These are phyloP conservation scores for Champsocephalus esox DNA, from an alignment of 2,797 vertebrate genomes.

Conservation along the genomic window DNA sequence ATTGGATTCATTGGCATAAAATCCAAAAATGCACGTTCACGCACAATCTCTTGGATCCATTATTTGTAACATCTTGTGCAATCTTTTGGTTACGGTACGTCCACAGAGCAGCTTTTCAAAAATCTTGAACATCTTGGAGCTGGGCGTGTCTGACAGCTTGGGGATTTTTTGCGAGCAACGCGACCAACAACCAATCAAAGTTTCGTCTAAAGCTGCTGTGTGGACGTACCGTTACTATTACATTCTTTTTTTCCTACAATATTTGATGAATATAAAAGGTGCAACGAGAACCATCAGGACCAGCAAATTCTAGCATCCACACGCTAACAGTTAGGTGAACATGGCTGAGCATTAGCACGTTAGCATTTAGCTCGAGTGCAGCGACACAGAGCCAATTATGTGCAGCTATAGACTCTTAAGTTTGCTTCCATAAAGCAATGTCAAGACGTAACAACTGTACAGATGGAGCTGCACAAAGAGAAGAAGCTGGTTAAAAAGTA, in stretches of 20 bases:
- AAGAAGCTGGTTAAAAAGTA: neutral
- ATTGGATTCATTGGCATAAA: neutral
- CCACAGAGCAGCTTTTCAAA: too few species aligned
- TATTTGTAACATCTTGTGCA: neutral
- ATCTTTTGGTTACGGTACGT: neutral
- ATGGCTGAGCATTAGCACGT: neutral
- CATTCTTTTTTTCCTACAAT: too few species aligned
- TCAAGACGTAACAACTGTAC: too few species aligned
- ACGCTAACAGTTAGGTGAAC: neutral
- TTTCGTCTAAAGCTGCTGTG: too few species aligned
- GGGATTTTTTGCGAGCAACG: too few species aligned
- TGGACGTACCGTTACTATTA: too few species aligned
- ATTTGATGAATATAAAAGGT: neutral
- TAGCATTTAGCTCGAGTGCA: neutral
- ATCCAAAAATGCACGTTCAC: neutral
- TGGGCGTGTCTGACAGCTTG: too few species aligned
- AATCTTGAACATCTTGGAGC: too few species aligned
- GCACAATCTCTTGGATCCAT: neutral
- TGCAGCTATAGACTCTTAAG: too few species aligned
- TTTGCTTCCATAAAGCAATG: too few species aligned
- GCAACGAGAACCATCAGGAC: neutral
- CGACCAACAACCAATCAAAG: too few species aligned
- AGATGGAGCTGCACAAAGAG: neutral
- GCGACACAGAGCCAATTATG: too few species aligned
- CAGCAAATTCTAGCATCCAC: neutral